Evolutionary conservation across 2,113 vertebrate species (phyloP), one percentile per base, ranked within the genome.

Genomic region (Tupaia tana): DNA sequence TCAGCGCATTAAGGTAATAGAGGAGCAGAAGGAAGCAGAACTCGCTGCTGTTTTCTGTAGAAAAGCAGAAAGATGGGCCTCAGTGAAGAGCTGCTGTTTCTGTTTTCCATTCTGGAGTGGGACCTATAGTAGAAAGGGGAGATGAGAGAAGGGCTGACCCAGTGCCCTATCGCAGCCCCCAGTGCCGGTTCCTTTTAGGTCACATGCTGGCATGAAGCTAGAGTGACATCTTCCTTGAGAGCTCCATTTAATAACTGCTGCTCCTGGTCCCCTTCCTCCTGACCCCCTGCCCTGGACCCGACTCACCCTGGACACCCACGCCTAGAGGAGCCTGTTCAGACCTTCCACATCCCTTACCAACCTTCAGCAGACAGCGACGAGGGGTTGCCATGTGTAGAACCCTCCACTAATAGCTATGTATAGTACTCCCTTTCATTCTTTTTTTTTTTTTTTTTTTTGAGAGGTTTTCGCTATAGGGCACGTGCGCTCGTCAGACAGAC

Each of bases 1-100:
- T 90, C 94, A 79, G 87, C 92, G 75, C 84, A 71, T 89, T 80
- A 97, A 84, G 92, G 94, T 84, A 89, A 80, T 9, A 58, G 75
- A 91, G 78, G 85, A 88, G 31, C 27, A 69, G 95, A 86, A 70
- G 9, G 92, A 78, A 92, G 89, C 80, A 24, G 88, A 59, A 80
- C 20, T 52, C 81, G 24, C 77, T 22, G 43, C 58, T 70, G 0
- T 78, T 88, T 96, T 96, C 75, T 82, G 31, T 11, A 59, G 90
- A 73, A 71, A 91, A 79, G 64, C 92, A 83, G 59, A 66, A 77
- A 31, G n/a, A 5, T 43, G 10, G 70, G 77, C 16, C 18, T 63
- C n/a, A 16, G 10, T 0, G 2, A 80, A 9, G 7, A 22, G 54
- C 34, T 54, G 27, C 81, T 5, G 16, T 22, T 90, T 80, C 27